phyloP scores from a whole-genome alignment of 2,113 vertebrate genomes.

The Rhineura floridana region DNA sequence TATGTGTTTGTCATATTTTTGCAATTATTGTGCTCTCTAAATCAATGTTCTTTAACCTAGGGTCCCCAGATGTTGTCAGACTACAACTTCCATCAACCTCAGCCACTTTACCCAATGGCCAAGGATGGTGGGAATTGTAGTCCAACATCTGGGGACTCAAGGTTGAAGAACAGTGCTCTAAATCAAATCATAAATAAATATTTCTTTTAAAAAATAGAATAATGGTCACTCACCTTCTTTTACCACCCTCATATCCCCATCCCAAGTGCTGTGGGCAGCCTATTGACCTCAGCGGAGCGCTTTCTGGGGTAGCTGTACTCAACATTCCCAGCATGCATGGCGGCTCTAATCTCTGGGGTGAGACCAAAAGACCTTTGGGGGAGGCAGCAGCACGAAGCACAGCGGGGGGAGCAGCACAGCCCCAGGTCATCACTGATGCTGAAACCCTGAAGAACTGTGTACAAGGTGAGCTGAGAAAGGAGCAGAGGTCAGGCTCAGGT shows the following conservation, averaged over 20 bases:
- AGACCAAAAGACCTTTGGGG: constrained; percentile 78
- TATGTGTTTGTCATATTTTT: too few relatives aligned
- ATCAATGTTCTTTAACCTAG: too few relatives aligned
- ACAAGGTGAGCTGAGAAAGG: constrained; percentile 77
- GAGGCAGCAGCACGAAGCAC: constrained; percentile 57
- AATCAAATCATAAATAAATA: too few relatives aligned
- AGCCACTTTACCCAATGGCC: too few relatives aligned
- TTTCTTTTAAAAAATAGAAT: too few relatives aligned
- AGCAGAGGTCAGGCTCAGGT: neutral
- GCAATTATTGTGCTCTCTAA: too few relatives aligned
- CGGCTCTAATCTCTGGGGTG: constrained; percentile 94
- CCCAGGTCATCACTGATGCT: constrained; percentile 84
- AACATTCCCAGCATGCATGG: constrained; percentile 96
- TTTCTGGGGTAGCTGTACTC: constrained; percentile 87
- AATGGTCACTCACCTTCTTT: neutral
- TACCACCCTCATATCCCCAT: neutral
- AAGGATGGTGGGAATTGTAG: too few relatives aligned
- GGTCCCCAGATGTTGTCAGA: too few relatives aligned
- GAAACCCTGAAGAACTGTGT: constrained; percentile 86
- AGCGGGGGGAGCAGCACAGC: constrained; percentile 69
- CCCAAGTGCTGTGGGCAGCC: constrained; percentile 83
- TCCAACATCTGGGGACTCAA: too few relatives aligned
- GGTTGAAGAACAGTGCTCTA: too few relatives aligned
- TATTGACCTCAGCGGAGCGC: constrained; percentile 81
- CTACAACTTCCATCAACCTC: too few relatives aligned